Conservation (phyloP, 1,140 invertebrate species). For the Dermatophagoides farinae region DNA sequence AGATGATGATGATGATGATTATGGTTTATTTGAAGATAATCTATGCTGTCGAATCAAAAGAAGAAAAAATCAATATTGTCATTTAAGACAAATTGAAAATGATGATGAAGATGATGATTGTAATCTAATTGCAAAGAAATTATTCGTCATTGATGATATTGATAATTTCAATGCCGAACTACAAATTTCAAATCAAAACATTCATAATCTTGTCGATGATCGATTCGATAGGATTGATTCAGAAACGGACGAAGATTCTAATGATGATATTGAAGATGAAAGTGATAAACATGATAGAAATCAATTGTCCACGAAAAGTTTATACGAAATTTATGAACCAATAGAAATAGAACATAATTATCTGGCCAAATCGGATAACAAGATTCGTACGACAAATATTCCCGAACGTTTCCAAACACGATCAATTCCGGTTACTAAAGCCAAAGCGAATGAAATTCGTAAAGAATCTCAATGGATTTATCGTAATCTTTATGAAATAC, state of each 20-base stretch:
- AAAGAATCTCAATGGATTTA: constrained; percentile 96
- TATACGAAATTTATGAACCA: constrained; percentile 75
- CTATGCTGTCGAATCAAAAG: constrained; percentile 77
- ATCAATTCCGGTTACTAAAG: constrained; percentile 56
- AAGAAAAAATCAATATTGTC: constrained; percentile 68
- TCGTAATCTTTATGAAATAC: constrained; percentile 68
- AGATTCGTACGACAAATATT: constrained; percentile 64
- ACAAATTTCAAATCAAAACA: not conserved
- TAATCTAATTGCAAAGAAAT: constrained; percentile 72
- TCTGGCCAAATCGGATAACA: constrained; percentile 81
- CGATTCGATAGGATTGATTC: constrained; percentile 44
- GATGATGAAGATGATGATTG: constrained; percentile 41
- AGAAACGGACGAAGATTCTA: constrained; percentile 31
- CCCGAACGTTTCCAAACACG: constrained; percentile 62
- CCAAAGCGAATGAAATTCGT: constrained; percentile 57
- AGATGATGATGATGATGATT: constrained; percentile 91
- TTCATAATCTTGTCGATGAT: constrained; percentile 67
- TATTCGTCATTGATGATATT: constrained; percentile 52
- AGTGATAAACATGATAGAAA: constrained; percentile 51
- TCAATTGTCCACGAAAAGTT: constrained; percentile 62
- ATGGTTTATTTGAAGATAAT: constrained; percentile 94
- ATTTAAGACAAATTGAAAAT: constrained; percentile 57
- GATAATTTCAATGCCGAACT: constrained; percentile 4
- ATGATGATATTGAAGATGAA: constrained; percentile 23
- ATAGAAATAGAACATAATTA: constrained; percentile 87